A percentile compares a stretch with the other conserved stretches of the same genome.
Conservation (phyloP, 2,113 vertebrate species). For the Halichoeres trimaculatus region DNA sequence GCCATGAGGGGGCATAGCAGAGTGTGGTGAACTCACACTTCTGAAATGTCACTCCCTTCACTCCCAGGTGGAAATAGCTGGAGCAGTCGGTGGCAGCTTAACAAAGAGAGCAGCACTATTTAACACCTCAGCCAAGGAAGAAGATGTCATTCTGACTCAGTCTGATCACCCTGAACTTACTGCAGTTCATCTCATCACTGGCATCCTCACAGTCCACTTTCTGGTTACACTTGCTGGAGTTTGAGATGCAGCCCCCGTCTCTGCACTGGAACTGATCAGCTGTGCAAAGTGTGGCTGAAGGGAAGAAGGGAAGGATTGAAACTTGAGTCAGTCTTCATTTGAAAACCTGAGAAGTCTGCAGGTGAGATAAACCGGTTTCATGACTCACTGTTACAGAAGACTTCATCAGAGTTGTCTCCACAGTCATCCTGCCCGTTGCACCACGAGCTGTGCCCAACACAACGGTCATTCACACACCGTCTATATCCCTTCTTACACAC, state of each 20-base stretch:
- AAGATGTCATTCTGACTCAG: not conserved
- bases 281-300: slow-evolving; percentile 88
- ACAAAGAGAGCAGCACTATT: slow-evolving; percentile 36
- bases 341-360: not conserved
- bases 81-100: slow-evolving; percentile 93
- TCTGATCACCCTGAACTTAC: slow-evolving; percentile 80
- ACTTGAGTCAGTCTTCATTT: not conserved
- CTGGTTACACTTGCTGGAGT: slow-evolving; percentile 96
- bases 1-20: slow-evolving; percentile 91
- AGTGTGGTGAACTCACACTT: slow-evolving; percentile 94
- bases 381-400: slow-evolving; percentile 93
- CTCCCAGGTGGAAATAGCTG: slow-evolving; percentile 95
- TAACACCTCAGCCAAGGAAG: not conserved
- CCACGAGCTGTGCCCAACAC: slow-evolving; percentile 89
- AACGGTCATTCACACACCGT: slow-evolving; percentile 92
- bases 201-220: slow-evolving; percentile 93
- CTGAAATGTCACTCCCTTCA: slow-evolving; percentile 91
- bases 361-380: not conserved
- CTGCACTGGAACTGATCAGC: slow-evolving; percentile 91
- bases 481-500: slow-evolving; percentile 94
- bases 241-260: slow-evolving; percentile 90
- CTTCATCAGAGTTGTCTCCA: slow-evolving; percentile 94
- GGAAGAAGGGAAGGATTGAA: not conserved
- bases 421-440: slow-evolving; percentile 93
- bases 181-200: slow-evolving; percentile 96